Evolutionary conservation across 2,888 invertebrate genomes (phyloP).

Genomic region (Cremastinae sp.): DNA sequence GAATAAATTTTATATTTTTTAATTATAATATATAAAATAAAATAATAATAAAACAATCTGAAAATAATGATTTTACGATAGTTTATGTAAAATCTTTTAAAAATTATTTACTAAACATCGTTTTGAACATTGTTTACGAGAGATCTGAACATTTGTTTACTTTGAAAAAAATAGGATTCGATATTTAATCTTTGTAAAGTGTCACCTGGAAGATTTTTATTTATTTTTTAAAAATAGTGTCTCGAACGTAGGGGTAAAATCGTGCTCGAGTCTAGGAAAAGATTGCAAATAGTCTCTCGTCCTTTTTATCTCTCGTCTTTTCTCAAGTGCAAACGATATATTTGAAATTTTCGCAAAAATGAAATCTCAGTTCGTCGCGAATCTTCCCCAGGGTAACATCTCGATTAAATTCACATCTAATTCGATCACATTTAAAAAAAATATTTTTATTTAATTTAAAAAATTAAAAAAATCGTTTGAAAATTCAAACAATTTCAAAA

Average conservation of each 20-base stretch:
- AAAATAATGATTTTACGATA: no score
- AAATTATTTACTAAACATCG: no score
- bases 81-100: no score
- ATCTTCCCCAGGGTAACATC: conserved; percentile 17
- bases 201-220: background rate
- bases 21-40: no score
- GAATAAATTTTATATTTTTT: no score
- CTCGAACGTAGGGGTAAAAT: no score
- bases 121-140: no score
- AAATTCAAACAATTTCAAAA: background rate
- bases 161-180: no score
- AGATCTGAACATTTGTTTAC: no score
- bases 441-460: background rate
- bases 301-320: background rate
- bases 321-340: background rate
- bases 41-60: no score
- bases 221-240: conserved; percentile 1
- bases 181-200: no score
- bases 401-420: background rate
- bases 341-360: conserved; percentile 4
- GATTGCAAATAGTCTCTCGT: conserved; percentile 17
- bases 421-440: background rate
- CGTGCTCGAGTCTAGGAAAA: no score
- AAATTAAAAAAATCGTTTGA: conserved; percentile 3
- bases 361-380: conserved; percentile 45